Conservation (phyloP, 2,113 vertebrate genomes). For the Limnothrissa miodon region DNA sequence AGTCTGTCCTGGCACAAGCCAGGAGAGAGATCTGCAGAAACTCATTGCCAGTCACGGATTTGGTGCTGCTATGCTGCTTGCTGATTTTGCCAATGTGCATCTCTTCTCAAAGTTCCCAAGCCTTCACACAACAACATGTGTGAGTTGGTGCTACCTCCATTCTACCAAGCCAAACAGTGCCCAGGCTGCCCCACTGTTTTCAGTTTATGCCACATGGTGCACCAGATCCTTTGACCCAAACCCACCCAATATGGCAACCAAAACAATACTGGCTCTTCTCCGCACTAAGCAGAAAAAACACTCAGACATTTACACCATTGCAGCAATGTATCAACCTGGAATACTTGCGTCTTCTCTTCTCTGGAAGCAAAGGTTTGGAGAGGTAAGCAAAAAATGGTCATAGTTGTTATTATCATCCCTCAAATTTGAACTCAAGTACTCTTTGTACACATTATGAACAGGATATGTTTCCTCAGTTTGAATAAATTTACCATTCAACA, state of each 20-base stretch:
- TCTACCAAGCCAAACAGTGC: slow-evolving; percentile 90
- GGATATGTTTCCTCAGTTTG: background rate
- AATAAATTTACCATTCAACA: slow-evolving; percentile 8
- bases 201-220: slow-evolving; percentile 92
- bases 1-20: slow-evolving; percentile 64
- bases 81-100: slow-evolving; percentile 77
- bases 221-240: slow-evolving; percentile 92
- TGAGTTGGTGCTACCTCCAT: slow-evolving; percentile 99
- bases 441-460: background rate
- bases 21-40: slow-evolving; percentile 75
- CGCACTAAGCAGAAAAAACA: slow-evolving; percentile 88
- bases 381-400: slow-evolving; percentile 70
- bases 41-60: slow-evolving; percentile 69
- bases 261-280: slow-evolving; percentile 85
- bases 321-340: slow-evolving; percentile 87
- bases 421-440: background rate
- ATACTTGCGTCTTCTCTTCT: slow-evolving; percentile 88
- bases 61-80: slow-evolving; percentile 70
- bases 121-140: slow-evolving; percentile 91
- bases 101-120: slow-evolving; percentile 89
- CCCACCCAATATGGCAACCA: slow-evolving; percentile 87
- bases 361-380: slow-evolving; percentile 85
- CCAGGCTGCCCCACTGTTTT: slow-evolving; percentile 80
- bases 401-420: background rate
- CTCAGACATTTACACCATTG: slow-evolving; percentile 85